Evolutionary conservation across 2,113 vertebrate species (phyloP).

Genomic region (Actenoides lindsayi): DNA sequence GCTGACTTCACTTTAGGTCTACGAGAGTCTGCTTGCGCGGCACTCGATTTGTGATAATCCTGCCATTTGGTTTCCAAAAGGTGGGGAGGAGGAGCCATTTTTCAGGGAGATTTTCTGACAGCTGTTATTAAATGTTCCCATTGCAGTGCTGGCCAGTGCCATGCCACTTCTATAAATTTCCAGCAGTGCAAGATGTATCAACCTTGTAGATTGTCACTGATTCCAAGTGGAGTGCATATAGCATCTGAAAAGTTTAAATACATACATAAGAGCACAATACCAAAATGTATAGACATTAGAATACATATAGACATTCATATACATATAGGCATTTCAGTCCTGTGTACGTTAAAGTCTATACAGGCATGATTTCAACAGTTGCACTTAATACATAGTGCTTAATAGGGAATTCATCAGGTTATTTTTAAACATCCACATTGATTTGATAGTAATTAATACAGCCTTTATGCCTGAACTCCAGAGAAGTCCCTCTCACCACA

Average conservation of each 20-base stretch:
- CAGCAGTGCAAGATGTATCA: background rate
- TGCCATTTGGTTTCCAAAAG: background rate
- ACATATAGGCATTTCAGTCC: background rate
- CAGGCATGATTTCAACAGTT: background rate
- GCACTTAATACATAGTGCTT: background rate
- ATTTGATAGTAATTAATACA: slow-evolving; percentile 46
- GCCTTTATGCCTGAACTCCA: slow-evolving; percentile 2
- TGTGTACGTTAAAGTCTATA: background rate
- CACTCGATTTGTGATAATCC: background rate
- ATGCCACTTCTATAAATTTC: background rate
- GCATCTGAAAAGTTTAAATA: background rate
- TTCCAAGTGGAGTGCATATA: background rate
- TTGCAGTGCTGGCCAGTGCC: background rate
- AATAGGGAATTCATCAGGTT: slow-evolving; percentile 30
- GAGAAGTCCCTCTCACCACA: background rate
- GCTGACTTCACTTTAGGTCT: background rate
- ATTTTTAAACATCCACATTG: slow-evolving; percentile 57
- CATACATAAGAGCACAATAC: background rate
- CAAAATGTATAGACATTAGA: background rate
- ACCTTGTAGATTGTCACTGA: background rate
- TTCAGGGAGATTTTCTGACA: background rate
- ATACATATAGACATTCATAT: background rate
- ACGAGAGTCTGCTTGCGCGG: background rate
- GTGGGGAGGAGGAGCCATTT: background rate
- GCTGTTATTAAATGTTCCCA: background rate